Evolutionary conservation across 2,797 vertebrate species (phyloP).

Genomic region (Sparidentex hasta): DNA sequence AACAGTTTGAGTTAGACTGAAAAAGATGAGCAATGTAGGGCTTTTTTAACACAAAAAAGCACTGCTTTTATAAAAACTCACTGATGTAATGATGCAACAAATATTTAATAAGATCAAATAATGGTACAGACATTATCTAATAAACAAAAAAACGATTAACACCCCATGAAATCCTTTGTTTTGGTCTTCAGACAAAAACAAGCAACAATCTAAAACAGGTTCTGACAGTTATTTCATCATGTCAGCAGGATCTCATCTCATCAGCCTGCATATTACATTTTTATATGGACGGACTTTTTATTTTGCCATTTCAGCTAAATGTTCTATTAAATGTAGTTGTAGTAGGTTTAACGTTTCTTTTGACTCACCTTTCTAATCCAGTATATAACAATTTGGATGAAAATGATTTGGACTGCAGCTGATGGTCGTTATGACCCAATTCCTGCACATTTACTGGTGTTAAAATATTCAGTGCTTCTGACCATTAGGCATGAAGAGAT

Average conservation of each 20-base stretch:
- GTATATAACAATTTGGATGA: background rate
- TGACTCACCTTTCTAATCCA: background rate
- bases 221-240: background rate
- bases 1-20: background rate
- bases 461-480: constrained; percentile 37
- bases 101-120: background rate
- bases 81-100: background rate
- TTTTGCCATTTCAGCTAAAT: background rate
- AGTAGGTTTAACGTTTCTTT: background rate
- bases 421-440: background rate
- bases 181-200: constrained; percentile 2
- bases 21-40: background rate
- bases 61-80: background rate
- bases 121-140: background rate
- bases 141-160: background rate
- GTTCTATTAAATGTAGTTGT: background rate
- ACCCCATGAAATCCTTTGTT: background rate
- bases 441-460: constrained; percentile 9
- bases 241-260: background rate
- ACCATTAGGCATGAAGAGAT: constrained; percentile 8
- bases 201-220: background rate
- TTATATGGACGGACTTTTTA: background rate
- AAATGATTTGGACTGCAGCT: background rate
- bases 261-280: background rate
- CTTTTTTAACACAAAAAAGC: background rate